These are phyloP conservation scores for Labeo rohita DNA, from an alignment of 2,113 vertebrate species.

Conservation along the genomic window DNA sequence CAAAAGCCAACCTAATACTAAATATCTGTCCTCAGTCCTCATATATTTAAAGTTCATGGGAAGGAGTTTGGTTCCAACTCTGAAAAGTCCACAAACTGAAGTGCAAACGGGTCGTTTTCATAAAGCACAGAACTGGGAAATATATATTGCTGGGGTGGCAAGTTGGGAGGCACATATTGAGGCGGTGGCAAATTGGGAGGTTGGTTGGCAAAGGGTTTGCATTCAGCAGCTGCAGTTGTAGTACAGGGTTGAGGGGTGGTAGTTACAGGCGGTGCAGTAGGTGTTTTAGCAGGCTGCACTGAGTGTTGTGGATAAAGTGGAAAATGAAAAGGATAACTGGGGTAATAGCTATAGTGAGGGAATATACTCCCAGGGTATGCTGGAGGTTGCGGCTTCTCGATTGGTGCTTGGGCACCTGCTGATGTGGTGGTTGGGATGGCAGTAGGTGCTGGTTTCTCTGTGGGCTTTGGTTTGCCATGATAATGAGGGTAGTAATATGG, in stretches of 20 bases:
- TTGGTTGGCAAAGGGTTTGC: neutral
- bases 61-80: neutral
- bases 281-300: neutral
- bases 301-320: neutral
- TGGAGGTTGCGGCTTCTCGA: neutral
- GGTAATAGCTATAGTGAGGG: neutral
- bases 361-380: neutral
- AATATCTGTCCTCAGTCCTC: neutral
- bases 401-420: neutral
- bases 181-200: neutral
- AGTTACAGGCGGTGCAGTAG: neutral
- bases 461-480: neutral
- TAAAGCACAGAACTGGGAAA: neutral
- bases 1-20: neutral
- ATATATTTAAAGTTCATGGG: neutral
- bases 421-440: neutral
- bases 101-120: neutral
- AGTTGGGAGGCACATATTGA: neutral
- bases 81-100: neutral
- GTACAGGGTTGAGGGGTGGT: conserved; percentile 22
- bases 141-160: neutral
- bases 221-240: conserved; percentile 3
- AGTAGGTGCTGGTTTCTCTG: neutral
- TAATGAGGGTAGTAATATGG: neutral
- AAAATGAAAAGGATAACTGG: neutral